phyloP scores from a whole-genome alignment of 2,888 invertebrate genomes.

The Trachelus iudaicus region DNA sequence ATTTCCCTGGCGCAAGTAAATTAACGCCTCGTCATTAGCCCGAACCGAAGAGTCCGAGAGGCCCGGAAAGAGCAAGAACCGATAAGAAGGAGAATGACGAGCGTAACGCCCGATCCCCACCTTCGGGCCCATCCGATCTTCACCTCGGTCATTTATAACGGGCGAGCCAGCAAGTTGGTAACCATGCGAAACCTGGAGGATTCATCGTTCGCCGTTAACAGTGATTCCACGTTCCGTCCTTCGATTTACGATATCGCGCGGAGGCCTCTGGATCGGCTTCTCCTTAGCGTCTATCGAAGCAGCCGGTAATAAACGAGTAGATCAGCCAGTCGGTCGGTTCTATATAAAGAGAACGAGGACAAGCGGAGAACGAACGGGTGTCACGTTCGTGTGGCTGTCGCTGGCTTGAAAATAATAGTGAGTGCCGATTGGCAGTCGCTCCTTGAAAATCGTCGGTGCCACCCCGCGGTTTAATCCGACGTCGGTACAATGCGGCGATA shows the following conservation, averaged over 20 bases:
- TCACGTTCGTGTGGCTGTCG: not conserved
- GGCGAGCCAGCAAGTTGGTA: not conserved
- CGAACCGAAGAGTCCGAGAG: conserved; percentile 17
- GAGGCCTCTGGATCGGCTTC: not conserved
- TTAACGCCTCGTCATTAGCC: conserved; percentile 43
- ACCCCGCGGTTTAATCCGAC: not conserved
- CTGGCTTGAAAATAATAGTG: not conserved
- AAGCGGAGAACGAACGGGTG: not conserved
- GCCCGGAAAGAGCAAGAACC: not conserved
- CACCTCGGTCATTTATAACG: not conserved
- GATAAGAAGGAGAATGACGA: not conserved
- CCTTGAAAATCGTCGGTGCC: not conserved
- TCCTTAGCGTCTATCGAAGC: not conserved
- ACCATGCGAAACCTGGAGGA: not conserved
- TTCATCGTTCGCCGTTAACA: not conserved
- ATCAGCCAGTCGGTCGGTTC: not conserved
- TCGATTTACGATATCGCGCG: not conserved
- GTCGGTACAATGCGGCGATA: conserved; percentile 4
- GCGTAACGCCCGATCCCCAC: not conserved
- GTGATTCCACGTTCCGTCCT: not conserved
- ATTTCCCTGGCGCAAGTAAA: conserved; percentile 31
- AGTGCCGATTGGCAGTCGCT: not conserved
- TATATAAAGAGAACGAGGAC: not conserved
- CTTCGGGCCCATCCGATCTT: not conserved
- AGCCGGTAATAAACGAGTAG: not conserved